phyloP scores from a whole-genome alignment of 2,113 vertebrate species.

The Macrotis lagotis region DNA sequence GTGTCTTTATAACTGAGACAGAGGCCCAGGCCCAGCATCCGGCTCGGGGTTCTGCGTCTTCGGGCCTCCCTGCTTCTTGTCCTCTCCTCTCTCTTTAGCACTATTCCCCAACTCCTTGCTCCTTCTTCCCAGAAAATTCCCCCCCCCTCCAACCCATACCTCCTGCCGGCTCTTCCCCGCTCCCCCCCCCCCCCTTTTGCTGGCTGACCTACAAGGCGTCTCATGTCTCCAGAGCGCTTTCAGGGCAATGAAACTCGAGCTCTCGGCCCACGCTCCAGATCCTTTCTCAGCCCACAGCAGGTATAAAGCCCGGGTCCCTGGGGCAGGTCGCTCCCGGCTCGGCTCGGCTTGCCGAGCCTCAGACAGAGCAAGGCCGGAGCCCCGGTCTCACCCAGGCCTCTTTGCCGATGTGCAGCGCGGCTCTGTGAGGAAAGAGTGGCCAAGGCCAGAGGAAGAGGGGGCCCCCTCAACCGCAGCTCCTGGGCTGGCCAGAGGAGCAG shows the following conservation, averaged over 20 bases:
- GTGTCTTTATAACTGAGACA: background rate
- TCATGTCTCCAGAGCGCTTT: background rate
- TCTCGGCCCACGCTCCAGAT: background rate
- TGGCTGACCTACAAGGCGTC: background rate
- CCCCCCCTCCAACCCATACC: background rate
- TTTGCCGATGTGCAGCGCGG: background rate
- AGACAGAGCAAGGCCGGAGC: background rate
- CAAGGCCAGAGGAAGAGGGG: slow-evolving; percentile 7
- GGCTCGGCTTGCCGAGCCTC: background rate
- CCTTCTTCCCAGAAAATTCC: background rate
- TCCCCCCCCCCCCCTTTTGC: background rate
- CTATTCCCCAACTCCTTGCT: background rate
- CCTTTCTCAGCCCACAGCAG: background rate
- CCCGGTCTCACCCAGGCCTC: slow-evolving; percentile 2
- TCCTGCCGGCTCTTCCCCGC: background rate
- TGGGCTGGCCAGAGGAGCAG: background rate
- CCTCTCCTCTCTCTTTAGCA: background rate
- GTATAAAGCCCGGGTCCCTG: background rate
- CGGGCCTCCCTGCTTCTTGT: background rate
- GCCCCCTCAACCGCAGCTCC: background rate
- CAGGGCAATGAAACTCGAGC: background rate
- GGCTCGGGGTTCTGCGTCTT: background rate
- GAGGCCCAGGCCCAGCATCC: background rate
- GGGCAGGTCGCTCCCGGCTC: background rate
- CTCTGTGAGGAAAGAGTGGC: background rate